These are phyloP conservation scores for Tachycineta bicolor DNA, from an alignment of 2,113 vertebrate genomes.

Conservation along the genomic window DNA sequence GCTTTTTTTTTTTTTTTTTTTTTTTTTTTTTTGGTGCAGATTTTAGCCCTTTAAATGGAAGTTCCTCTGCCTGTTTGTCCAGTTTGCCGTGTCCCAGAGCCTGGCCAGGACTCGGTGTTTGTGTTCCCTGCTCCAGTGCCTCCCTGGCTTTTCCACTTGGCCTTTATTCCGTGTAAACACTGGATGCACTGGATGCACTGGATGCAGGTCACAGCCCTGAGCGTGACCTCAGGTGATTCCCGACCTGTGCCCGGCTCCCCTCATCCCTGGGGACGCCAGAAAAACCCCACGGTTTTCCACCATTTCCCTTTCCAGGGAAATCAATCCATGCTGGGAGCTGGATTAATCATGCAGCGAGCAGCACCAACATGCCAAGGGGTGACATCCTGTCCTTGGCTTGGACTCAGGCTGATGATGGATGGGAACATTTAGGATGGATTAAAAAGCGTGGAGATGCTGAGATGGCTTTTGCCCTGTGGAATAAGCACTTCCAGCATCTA, in stretches of 20 bases:
- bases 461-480: rapidly evolving
- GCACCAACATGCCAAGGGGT: rapidly evolving
- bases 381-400: neutral
- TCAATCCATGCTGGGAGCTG: neutral
- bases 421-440: neutral
- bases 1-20: no score
- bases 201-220: neutral
- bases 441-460: rapidly evolving
- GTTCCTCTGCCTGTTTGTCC: neutral
- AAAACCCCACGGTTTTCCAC: rapidly evolving
- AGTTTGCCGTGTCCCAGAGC: rapidly evolving
- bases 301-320: no score
- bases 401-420: rapidly evolving
- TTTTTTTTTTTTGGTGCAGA: no score
- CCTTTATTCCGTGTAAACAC: neutral
- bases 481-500: rapidly evolving
- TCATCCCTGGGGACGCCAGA: rapidly evolving
- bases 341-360: no score
- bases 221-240: neutral
- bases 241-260: neutral
- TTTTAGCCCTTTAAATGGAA: neutral
- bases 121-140: rapidly evolving
- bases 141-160: neutral
- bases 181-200: rapidly evolving
- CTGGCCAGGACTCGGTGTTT: rapidly evolving